phyloP scores from a whole-genome alignment of 2,888 invertebrate species.

The Crepidodera aurea region DNA sequence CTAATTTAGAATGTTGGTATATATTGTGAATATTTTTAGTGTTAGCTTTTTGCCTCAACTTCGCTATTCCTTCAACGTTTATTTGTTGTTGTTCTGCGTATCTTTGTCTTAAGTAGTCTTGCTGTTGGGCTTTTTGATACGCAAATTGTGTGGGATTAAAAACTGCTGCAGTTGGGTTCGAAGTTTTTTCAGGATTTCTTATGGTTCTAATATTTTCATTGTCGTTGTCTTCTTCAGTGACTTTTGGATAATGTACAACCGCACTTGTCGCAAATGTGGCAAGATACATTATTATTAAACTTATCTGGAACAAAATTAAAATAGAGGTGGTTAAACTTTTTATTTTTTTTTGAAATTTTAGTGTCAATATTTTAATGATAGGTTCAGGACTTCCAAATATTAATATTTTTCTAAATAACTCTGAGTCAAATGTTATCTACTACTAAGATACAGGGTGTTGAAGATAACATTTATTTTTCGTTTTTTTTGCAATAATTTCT shows the following conservation, averaged over 20 bases:
- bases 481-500: too few relatives aligned
- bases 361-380: too few relatives aligned
- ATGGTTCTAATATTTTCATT: constrained; percentile 7
- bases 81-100: constrained; percentile 55
- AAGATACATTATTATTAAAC: not conserved
- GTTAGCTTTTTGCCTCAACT: not conserved
- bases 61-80: constrained; percentile 37
- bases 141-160: constrained; percentile 47
- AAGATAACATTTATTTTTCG: too few relatives aligned
- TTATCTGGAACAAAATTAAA: constrained; percentile 8
- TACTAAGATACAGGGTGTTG: too few relatives aligned
- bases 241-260: constrained; percentile 11
- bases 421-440: too few relatives aligned
- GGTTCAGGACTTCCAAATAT: too few relatives aligned
- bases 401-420: too few relatives aligned
- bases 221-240: constrained; percentile 5
- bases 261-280: not conserved
- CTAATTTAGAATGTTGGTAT: not conserved
- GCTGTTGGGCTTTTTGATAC: constrained; percentile 49
- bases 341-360: too few relatives aligned
- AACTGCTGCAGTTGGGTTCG: not conserved
- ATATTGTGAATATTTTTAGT: constrained; percentile 2
- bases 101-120: constrained; percentile 51
- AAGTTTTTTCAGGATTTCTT: not conserved
- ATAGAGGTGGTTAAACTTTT: too few relatives aligned